Conservation (phyloP, 2,113 vertebrate species). For the Catagonus wagneri region DNA sequence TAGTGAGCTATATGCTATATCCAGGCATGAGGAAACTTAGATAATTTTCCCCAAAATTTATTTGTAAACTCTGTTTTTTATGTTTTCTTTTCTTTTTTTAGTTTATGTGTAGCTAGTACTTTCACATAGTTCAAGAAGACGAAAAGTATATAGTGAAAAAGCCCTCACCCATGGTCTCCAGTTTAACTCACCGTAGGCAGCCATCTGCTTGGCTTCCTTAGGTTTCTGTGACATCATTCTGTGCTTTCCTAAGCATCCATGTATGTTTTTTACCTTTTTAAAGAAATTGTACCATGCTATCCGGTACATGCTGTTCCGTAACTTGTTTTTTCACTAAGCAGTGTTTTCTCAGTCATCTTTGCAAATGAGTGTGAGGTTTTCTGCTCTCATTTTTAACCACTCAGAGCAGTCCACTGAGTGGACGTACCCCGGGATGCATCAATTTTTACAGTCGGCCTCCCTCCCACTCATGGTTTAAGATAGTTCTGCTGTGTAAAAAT, state of each 20-base stretch:
- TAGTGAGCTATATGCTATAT: background rate
- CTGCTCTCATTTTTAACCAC: background rate
- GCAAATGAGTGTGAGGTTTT: background rate
- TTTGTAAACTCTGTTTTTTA: background rate
- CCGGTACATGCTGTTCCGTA: background rate
- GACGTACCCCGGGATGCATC: background rate
- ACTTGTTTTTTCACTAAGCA: background rate
- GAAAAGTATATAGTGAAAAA: background rate
- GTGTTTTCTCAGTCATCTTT: background rate
- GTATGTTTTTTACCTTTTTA: too few relatives aligned
- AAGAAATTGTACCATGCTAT: background rate
- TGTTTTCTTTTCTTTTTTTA: background rate
- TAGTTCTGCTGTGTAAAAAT: background rate
- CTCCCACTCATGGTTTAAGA: background rate
- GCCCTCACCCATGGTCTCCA: background rate
- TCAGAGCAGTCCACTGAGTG: background rate
- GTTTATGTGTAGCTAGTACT: background rate
- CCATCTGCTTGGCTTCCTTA: background rate
- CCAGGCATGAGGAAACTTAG: background rate
- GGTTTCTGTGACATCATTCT: background rate
- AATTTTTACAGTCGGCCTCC: background rate
- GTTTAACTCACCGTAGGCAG: too few relatives aligned
- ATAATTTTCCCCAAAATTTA: background rate
- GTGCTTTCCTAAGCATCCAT: too few relatives aligned
- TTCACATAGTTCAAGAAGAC: background rate